phyloP scores from a whole-genome alignment of 2,888 invertebrate genomes.

The Agriopis aurantiaria region DNA sequence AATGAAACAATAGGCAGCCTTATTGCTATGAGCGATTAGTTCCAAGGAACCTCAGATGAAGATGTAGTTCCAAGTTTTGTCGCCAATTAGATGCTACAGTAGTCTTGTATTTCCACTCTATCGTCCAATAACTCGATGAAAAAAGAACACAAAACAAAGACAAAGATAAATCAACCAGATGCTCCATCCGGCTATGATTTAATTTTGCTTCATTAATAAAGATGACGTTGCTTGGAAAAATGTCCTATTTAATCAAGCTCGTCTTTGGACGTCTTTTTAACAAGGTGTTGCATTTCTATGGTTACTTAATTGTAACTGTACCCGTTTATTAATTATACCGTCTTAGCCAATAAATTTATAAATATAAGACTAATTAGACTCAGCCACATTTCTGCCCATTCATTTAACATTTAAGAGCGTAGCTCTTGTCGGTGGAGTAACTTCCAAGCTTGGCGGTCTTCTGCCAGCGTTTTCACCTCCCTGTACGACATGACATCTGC shows the following conservation, averaged over 20 bases:
- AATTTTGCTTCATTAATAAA: constrained; percentile 14
- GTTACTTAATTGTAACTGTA: background rate
- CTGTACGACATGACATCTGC: too few relatives aligned
- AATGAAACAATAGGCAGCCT: too few relatives aligned
- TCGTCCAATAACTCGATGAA: background rate
- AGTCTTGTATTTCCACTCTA: background rate
- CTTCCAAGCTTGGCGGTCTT: too few relatives aligned
- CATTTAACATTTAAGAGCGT: too few relatives aligned
- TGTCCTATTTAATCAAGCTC: constrained; percentile 7
- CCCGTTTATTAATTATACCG: too few relatives aligned
- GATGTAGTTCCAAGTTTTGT: background rate
- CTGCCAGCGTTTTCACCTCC: too few relatives aligned
- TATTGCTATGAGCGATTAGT: too few relatives aligned
- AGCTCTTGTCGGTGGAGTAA: too few relatives aligned
- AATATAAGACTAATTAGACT: too few relatives aligned
- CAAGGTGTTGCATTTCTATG: constrained; percentile 6
- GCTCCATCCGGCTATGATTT: constrained; percentile 13
- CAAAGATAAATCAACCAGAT: constrained; percentile 9
- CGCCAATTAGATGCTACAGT: background rate
- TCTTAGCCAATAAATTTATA: background rate
- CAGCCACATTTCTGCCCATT: too few relatives aligned
- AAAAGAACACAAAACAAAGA: constrained; percentile 3
- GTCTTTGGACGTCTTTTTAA: background rate
- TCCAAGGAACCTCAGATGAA: too few relatives aligned
- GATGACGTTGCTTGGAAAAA: constrained; percentile 12